A percentile compares a stretch with the other conserved stretches of the same genome.
Conservation (phyloP, 2,797 vertebrate genomes). For the Chromobotia macracanthus region DNA sequence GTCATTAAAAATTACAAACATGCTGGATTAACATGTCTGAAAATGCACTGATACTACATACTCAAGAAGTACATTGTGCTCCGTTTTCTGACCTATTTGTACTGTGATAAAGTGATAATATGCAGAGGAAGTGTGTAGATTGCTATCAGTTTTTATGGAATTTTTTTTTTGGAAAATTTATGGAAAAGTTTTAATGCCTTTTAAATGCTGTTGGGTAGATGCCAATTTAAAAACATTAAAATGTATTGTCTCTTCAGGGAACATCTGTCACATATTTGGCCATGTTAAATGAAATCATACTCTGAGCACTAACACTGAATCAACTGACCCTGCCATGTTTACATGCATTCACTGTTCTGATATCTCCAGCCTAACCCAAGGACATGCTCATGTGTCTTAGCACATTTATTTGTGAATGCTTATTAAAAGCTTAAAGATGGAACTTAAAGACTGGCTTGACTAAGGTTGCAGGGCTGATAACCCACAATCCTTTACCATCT, state of each 20-base stretch:
- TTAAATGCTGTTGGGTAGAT: not conserved
- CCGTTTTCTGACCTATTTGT: not conserved
- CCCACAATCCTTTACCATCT: not conserved
- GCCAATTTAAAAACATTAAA: not conserved
- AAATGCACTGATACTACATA: too few relatives aligned
- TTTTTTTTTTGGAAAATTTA: not conserved
- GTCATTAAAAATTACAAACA: too few relatives aligned
- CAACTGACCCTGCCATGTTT: constrained; percentile 31
- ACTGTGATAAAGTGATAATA: not conserved
- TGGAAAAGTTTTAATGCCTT: not conserved
- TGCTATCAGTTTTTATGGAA: not conserved
- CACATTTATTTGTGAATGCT: not conserved
- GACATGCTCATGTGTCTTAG: constrained; percentile 15
- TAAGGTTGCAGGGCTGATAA: not conserved
- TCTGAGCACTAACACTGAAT: constrained; percentile 3
- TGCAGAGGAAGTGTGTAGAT: not conserved
- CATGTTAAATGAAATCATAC: constrained; percentile 2
- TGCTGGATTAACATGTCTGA: too few relatives aligned
- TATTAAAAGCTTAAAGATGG: constrained; percentile 1
- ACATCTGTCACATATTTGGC: constrained; percentile 7
- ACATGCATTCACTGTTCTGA: not conserved
- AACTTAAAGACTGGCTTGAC: too few relatives aligned
- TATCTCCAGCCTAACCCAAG: constrained; percentile 8
- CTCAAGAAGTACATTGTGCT: not conserved
- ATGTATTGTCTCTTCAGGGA: not conserved